phyloP scores from a whole-genome alignment of 1,140 invertebrate genomes.

The Drosophila nebulosa region DNA sequence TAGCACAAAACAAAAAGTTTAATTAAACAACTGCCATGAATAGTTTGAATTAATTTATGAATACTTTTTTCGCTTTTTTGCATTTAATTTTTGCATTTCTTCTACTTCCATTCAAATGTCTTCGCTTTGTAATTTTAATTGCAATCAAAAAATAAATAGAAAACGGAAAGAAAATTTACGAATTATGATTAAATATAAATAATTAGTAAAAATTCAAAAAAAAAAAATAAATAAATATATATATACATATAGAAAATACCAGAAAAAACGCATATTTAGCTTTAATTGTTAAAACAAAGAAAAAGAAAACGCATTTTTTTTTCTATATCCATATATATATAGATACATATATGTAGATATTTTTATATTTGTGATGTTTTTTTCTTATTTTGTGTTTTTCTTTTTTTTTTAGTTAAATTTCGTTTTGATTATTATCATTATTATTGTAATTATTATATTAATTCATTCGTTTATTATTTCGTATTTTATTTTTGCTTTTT shows the following conservation, averaged over 20 bases:
- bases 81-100: conserved; percentile 43
- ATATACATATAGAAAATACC: conserved; percentile 36
- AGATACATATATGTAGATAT: not conserved
- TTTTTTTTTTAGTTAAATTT: conserved; percentile 71
- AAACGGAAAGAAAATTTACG: conserved; percentile 18
- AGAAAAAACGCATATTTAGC: conserved; percentile 56
- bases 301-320: conserved; percentile 35
- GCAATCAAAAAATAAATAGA: conserved; percentile 47
- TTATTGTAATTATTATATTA: conserved; percentile 26
- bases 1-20: not conserved
- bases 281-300: conserved; percentile 68
- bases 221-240: too few species aligned
- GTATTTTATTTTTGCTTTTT: conserved; percentile 46
- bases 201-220: conserved; percentile 72
- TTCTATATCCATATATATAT: conserved; percentile 27
- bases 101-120: conserved; percentile 58
- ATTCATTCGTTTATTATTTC: conserved; percentile 47
- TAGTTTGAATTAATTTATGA: conserved; percentile 43
- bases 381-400: conserved; percentile 74
- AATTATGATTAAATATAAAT: conserved; percentile 44
- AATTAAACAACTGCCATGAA: conserved; percentile 40
- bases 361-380: not conserved
- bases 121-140: conserved; percentile 70
- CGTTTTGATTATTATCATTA: conserved; percentile 1
- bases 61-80: conserved; percentile 27